Percentiles rank a stretch among this genome's conserved stretches.
These are phyloP conservation scores for Sula dactylatra DNA, from an alignment of 2,113 vertebrate genomes.

Conservation along the genomic window DNA sequence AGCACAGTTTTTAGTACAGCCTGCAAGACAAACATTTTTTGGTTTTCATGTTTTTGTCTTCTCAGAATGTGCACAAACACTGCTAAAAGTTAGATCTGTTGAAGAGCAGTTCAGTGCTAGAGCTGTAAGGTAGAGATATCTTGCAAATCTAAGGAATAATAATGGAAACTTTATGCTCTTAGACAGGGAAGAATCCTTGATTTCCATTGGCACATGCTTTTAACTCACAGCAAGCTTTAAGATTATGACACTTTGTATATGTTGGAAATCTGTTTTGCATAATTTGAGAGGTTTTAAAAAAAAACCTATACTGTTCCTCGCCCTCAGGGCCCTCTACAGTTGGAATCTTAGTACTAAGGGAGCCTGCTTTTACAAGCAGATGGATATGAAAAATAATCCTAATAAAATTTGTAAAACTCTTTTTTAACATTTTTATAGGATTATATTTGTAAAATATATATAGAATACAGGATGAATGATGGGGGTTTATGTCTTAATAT, in stretches of 20 bases:
- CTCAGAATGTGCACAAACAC: background rate
- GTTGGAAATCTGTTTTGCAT: constrained; percentile 39
- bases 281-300: constrained; percentile 36
- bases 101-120: background rate
- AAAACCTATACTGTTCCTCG: background rate
- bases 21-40: background rate
- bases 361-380: constrained; percentile 30
- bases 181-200: background rate
- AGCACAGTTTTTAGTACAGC: background rate
- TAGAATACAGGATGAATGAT: background rate
- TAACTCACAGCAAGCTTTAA: constrained; percentile 30
- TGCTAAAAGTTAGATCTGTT: background rate
- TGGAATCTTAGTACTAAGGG: background rate
- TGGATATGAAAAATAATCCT: constrained; percentile 51
- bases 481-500: background rate
- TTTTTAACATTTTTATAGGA: constrained; percentile 37
- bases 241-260: constrained; percentile 33
- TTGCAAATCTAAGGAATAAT: background rate
- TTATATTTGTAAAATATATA: constrained; percentile 34
- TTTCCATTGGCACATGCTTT: background rate
- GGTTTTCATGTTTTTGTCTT: background rate
- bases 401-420: constrained; percentile 52
- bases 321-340: constrained; percentile 40
- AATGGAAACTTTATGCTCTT: background rate
- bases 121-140: background rate